phyloP scores from a whole-genome alignment of 2,113 vertebrate genomes.

The Cairina moschata region DNA sequence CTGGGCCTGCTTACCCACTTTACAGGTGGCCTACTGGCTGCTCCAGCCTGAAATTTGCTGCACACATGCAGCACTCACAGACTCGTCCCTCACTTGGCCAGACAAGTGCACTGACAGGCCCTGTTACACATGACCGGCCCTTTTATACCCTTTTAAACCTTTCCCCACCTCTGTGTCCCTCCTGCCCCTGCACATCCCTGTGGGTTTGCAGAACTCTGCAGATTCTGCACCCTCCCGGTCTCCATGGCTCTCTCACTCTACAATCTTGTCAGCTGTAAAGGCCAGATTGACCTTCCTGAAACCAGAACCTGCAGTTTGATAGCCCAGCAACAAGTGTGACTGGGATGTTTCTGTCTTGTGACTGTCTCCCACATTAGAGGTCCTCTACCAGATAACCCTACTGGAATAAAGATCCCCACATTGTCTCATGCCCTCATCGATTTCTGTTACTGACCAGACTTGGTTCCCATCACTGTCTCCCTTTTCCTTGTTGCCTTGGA shows the following conservation, averaged over 20 bases:
- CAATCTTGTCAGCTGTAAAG: too few relatives aligned
- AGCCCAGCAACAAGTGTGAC: background rate
- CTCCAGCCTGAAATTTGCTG: background rate
- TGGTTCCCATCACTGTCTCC: too few relatives aligned
- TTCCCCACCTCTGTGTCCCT: background rate
- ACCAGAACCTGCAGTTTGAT: too few relatives aligned
- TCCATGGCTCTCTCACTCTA: background rate
- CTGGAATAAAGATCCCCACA: background rate
- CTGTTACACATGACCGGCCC: background rate
- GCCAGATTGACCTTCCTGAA: too few relatives aligned
- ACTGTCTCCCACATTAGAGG: background rate
- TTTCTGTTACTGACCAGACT: too few relatives aligned
- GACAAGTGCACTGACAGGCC: background rate
- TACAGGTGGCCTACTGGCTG: too few relatives aligned
- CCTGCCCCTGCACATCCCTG: background rate
- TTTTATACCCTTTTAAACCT: background rate
- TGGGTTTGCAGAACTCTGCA: background rate
- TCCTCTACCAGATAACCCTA: background rate
- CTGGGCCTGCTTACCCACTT: too few relatives aligned
- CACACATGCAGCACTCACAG: accelerated
- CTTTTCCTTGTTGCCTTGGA: background rate
- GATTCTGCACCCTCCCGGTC: background rate
- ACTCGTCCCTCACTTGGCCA: background rate
- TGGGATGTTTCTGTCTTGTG: background rate
- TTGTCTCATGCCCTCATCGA: too few relatives aligned